Conservation (phyloP, 2,888 invertebrate species). For the Rhaphigaster nebulosa region DNA sequence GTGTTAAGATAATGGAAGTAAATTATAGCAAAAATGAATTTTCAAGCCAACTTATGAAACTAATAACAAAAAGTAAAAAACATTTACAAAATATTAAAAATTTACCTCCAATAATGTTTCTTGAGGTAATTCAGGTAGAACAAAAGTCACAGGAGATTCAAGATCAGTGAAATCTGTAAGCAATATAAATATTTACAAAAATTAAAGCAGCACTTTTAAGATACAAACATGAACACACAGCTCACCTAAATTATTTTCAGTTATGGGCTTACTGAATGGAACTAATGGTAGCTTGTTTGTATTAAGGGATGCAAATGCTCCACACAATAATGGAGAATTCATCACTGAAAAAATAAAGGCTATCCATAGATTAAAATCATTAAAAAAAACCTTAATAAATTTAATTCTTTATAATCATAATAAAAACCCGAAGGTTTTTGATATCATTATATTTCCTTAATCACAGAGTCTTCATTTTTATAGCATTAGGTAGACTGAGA, state of each 20-base stretch:
- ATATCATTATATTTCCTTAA: not conserved
- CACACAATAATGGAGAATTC: slow-evolving; percentile 78
- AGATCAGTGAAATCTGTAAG: slow-evolving; percentile 67
- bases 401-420: not conserved
- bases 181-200: slow-evolving; percentile 43
- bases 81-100: not conserved
- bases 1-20: not conserved
- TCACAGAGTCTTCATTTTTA: not conserved
- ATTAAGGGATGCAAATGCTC: slow-evolving; percentile 70
- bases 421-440: not conserved
- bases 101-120: slow-evolving; percentile 91
- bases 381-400: not conserved
- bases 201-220: not conserved
- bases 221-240: not conserved
- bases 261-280: slow-evolving; percentile 71
- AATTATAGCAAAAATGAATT: not conserved
- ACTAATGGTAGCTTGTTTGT: slow-evolving; percentile 74
- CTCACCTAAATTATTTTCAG: slow-evolving; percentile 62
- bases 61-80: not conserved
- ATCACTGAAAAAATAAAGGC: slow-evolving; percentile 69
- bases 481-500: not conserved
- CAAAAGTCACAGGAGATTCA: slow-evolving; percentile 78
- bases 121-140: slow-evolving; percentile 93
- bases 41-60: not conserved
- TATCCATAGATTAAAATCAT: slow-evolving; percentile 62